Conservation (phyloP, 1,140 invertebrate genomes). For the Ceratosolen solmsi region DNA sequence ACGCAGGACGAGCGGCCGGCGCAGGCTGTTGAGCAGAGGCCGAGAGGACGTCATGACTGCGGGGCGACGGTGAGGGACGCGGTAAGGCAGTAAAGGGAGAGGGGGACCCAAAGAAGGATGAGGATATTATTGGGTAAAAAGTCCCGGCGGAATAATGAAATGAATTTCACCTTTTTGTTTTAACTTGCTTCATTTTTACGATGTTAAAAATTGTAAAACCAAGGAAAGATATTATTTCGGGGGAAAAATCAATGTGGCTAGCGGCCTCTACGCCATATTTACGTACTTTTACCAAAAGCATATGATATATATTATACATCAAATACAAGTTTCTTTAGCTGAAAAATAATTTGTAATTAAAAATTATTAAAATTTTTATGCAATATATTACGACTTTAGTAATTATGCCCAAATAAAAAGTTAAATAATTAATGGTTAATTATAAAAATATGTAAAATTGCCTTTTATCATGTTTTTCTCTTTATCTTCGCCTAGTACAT, state of each 20-base stretch:
- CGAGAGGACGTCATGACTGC: conserved; percentile 13
- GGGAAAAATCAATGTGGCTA: neutral
- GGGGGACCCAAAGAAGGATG: conserved; percentile 47
- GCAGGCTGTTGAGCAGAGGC: neutral
- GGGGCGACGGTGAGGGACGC: neutral
- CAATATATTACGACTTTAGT: too few species aligned
- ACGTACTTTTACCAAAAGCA: neutral
- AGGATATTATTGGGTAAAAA: conserved; percentile 54
- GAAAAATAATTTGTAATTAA: too few species aligned
- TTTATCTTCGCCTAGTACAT: too few species aligned
- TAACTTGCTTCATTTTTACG: neutral
- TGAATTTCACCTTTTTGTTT: conserved; percentile 45
- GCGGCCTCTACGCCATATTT: neutral
- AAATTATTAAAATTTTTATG: too few species aligned
- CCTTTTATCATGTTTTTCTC: too few species aligned
- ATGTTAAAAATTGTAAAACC: conserved; percentile 25
- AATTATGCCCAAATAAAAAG: too few species aligned
- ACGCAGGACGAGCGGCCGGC: conserved; percentile 39
- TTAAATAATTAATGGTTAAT: too few species aligned
- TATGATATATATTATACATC: too few species aligned
- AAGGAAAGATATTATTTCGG: neutral
- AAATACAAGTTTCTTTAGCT: too few species aligned
- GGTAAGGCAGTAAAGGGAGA: neutral
- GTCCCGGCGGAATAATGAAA: conserved; percentile 49
- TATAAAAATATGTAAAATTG: too few species aligned